phyloP scores from a whole-genome alignment of 2,113 vertebrate species.

The Chionomys nivalis region DNA sequence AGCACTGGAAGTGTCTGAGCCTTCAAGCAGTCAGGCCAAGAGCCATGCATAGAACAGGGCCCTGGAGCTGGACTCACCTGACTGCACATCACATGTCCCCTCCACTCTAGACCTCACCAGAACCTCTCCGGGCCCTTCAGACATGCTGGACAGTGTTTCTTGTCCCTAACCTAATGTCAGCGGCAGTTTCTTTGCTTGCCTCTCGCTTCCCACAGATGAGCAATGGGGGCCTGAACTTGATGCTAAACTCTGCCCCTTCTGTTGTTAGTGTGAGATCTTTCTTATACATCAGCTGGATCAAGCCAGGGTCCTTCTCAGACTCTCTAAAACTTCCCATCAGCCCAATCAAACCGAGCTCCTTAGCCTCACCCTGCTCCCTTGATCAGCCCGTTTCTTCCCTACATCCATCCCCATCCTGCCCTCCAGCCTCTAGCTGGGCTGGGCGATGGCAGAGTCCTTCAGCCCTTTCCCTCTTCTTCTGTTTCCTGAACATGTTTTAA shows the following conservation, averaged over 20 bases:
- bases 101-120: not conserved
- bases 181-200: not conserved
- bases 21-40: not conserved
- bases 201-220: fast-evolving
- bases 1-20: not conserved
- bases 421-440: not conserved
- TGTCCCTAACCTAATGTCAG: not conserved
- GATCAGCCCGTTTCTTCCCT: not conserved
- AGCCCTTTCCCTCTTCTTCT: not conserved
- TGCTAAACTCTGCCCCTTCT: no score
- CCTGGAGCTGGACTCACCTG: not conserved
- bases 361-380: not conserved
- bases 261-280: not conserved
- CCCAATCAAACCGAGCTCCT: not conserved
- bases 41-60: not conserved
- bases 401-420: not conserved
- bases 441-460: not conserved
- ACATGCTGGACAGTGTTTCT: not conserved
- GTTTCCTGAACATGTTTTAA: not conserved
- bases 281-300: not conserved
- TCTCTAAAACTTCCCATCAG: not conserved
- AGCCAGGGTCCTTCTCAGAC: not conserved
- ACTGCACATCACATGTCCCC: fast-evolving
- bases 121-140: not conserved
- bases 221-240: fast-evolving